Percentiles rank a stretch among this genome's conserved stretches.
These are phyloP conservation scores for Furcifer pardalis DNA, from an alignment of 2,797 vertebrate species.

Conservation along the genomic window DNA sequence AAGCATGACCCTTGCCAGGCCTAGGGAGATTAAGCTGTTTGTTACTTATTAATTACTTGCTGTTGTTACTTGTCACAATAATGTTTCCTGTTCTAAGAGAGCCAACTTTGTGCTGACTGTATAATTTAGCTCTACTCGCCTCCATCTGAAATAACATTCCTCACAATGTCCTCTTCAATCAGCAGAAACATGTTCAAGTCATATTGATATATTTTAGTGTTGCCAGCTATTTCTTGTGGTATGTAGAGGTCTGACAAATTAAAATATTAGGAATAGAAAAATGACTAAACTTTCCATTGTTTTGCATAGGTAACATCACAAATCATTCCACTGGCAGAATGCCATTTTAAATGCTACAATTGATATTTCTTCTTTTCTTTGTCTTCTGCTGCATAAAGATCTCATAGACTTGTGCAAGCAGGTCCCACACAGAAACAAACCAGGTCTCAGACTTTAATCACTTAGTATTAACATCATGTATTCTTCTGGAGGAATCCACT, in stretches of 20 bases:
- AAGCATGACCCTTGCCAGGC: neutral
- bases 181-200: slow-evolving; percentile 20
- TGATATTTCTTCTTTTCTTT: neutral
- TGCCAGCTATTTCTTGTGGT: neutral
- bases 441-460: neutral
- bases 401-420: neutral
- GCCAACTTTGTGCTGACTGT: neutral
- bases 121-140: slow-evolving; percentile 14
- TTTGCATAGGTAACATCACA: neutral
- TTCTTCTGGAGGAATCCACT: no score
- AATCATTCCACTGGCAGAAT: neutral
- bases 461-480: neutral
- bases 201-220: slow-evolving; percentile 12
- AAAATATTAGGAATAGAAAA: slow-evolving; percentile 1
- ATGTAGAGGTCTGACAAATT: slow-evolving; percentile 44
- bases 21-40: neutral
- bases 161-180: neutral
- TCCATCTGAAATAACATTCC: neutral
- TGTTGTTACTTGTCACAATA: slow-evolving; percentile 34
- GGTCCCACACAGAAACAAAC: neutral
- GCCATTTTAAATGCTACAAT: neutral
- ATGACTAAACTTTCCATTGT: neutral
- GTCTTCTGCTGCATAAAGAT: neutral
- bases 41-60: slow-evolving; percentile 43
- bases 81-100: slow-evolving; percentile 19